phyloP scores from a whole-genome alignment of 2,888 invertebrate genomes.

The Archips crataeganus region DNA sequence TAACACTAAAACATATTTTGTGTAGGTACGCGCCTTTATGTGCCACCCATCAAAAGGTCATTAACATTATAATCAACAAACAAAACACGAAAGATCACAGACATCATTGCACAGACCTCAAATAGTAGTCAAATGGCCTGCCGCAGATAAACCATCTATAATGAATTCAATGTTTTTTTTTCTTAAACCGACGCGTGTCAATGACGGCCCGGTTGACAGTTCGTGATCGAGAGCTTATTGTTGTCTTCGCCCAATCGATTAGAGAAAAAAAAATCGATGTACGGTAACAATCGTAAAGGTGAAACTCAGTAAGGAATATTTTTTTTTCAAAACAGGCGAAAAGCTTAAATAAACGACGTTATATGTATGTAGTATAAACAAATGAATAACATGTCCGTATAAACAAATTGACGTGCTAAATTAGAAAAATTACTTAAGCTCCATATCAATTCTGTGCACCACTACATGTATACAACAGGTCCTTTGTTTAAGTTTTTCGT shows the following conservation, averaged over 20 bases:
- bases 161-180: constrained; percentile 21
- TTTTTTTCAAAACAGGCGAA: no score
- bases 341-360: no score
- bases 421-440: no score
- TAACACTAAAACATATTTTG: background rate
- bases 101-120: constrained; percentile 23
- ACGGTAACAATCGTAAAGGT: constrained; percentile 34
- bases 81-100: constrained; percentile 20
- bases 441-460: no score
- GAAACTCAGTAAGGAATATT: background rate
- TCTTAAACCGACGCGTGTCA: constrained; percentile 46
- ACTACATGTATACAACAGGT: no score
- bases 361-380: no score
- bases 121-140: constrained; percentile 39
- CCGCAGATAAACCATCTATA: constrained; percentile 37
- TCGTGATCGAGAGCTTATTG: constrained; percentile 73
- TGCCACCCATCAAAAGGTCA: constrained; percentile 12
- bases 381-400: no score
- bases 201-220: constrained; percentile 61
- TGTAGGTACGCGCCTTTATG: constrained; percentile 5
- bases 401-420: no score
- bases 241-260: constrained; percentile 54
- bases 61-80: constrained; percentile 8
- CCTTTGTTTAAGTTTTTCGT: no score
- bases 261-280: constrained; percentile 51